A percentile compares a stretch with the other conserved stretches of the same genome.
phyloP scores from a whole-genome alignment of 2,113 vertebrate genomes.

The Coptodon bakossiorum region DNA sequence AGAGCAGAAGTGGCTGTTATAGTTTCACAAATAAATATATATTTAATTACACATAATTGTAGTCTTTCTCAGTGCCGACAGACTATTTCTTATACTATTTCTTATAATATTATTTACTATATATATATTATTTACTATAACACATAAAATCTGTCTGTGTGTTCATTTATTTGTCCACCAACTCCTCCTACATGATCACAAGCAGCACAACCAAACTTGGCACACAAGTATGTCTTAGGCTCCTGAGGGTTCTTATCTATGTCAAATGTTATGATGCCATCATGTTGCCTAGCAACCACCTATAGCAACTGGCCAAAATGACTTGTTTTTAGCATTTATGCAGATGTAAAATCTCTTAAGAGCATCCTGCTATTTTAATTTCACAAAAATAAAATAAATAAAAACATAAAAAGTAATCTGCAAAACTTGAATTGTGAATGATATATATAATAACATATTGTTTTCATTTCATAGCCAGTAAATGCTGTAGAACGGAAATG shows the following conservation, averaged over 20 bases:
- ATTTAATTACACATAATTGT: background rate
- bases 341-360: background rate
- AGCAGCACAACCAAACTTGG: background rate
- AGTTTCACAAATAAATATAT: background rate
- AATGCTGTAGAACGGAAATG: background rate
- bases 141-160: background rate
- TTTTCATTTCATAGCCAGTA: background rate
- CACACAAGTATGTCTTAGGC: background rate
- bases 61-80: background rate
- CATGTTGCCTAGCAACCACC: background rate
- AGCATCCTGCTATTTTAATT: background rate
- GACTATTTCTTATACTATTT: background rate
- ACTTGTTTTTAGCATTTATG: background rate
- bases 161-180: background rate
- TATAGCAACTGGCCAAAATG: background rate
- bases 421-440: background rate
- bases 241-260: background rate
- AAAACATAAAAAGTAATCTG: background rate
- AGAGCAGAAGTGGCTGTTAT: background rate
- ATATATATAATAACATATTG: background rate
- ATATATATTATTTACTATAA: too few relatives aligned
- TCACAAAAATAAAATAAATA: background rate
- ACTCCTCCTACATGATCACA: background rate
- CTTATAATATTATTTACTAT: too few relatives aligned
- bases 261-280: background rate